These are phyloP conservation scores for Lagocephalus sceleratus DNA, from an alignment of 2,797 vertebrate species.

Conservation along the genomic window DNA sequence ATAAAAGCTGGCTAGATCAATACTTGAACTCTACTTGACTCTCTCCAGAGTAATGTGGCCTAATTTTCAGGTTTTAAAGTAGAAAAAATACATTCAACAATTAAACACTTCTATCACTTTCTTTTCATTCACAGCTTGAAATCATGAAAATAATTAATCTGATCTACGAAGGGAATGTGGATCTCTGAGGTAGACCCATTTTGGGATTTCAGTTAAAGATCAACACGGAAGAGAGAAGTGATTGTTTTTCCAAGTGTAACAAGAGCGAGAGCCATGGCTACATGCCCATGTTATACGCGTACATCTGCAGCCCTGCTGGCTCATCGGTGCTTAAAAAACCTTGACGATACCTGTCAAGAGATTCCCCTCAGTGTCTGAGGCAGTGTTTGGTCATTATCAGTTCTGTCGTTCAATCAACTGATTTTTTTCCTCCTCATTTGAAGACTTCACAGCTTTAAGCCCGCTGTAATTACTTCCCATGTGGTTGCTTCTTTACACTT, in stretches of 20 bases:
- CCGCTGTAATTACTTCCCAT: conserved; percentile 63
- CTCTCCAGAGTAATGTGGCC: too few species aligned
- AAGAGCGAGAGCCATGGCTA: neutral
- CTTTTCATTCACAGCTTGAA: too few species aligned
- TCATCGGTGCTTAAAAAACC: conserved; percentile 2
- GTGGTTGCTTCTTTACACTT: conserved; percentile 42
- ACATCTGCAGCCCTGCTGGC: neutral
- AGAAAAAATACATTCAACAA: too few species aligned
- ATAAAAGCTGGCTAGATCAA: too few species aligned
- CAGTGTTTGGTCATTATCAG: conserved; percentile 50
- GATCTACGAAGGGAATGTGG: neutral
- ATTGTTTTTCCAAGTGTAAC: conserved; percentile 15
- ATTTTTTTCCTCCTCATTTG: conserved; percentile 26
- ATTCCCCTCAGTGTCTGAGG: conserved; percentile 42
- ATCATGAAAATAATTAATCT: neutral
- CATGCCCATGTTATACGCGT: neutral
- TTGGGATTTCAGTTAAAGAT: conserved; percentile 1
- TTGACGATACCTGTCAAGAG: conserved; percentile 41
- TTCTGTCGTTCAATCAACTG: conserved; percentile 53
- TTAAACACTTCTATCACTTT: too few species aligned
- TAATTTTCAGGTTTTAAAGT: too few species aligned
- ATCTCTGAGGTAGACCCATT: neutral
- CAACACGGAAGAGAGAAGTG: neutral
- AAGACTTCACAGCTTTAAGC: conserved; percentile 43
- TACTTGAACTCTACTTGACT: too few species aligned